Evolutionary conservation across 2,113 vertebrate genomes (phyloP).

Genomic region (Riparia riparia): DNA sequence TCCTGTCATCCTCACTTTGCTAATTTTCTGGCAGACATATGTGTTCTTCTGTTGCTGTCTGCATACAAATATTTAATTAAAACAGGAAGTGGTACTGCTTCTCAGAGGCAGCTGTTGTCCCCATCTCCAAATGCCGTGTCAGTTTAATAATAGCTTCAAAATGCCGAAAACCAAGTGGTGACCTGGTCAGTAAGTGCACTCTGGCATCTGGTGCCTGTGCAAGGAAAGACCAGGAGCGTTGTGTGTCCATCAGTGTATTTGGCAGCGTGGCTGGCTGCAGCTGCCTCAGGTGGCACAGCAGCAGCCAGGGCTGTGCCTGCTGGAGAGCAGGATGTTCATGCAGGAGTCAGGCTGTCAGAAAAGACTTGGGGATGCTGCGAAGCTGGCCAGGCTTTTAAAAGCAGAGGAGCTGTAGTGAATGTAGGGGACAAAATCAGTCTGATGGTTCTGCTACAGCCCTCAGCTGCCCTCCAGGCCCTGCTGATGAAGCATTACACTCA

Average conservation of each 20-base stretch:
- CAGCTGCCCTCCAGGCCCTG: background rate
- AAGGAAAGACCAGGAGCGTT: background rate
- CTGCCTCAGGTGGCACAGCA: background rate
- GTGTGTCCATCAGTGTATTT: background rate
- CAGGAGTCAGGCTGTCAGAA: background rate
- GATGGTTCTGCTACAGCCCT: background rate
- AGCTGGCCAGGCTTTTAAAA: background rate
- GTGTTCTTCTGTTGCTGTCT: background rate
- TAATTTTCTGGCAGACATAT: conserved; percentile 30
- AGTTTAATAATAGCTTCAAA: background rate
- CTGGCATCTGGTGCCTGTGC: background rate
- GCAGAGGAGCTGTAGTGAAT: background rate
- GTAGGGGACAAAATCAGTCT: background rate
- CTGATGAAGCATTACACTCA: background rate
- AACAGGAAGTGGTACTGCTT: background rate
- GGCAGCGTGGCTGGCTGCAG: background rate
- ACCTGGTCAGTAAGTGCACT: background rate
- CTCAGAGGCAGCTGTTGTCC: background rate
- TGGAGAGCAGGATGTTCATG: background rate
- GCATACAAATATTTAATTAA: conserved; percentile 29
- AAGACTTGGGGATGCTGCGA: background rate
- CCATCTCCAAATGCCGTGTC: background rate
- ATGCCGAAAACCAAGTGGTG: accelerated
- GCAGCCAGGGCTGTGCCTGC: background rate
- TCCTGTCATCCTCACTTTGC: background rate